Conservation (phyloP, 2,888 invertebrate species). For the Drosophila seclusa region DNA sequence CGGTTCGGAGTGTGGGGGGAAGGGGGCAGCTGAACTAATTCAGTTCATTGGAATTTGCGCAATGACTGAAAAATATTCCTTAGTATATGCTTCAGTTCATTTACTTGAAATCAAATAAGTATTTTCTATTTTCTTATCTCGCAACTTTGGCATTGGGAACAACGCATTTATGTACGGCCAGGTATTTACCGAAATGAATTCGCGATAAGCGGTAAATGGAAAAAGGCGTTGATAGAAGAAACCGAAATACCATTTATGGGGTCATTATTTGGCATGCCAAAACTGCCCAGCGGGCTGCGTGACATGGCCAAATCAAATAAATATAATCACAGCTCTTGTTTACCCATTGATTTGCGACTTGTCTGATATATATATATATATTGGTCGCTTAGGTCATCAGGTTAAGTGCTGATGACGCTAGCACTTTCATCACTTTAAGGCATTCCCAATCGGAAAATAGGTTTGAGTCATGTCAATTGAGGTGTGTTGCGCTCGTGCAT, state of each 20-base stretch:
- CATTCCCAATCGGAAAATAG: constrained; percentile 1
- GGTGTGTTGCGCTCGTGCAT: constrained; percentile 39
- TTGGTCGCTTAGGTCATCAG: constrained; percentile 63
- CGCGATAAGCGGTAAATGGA: constrained; percentile 57
- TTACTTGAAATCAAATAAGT: constrained; percentile 20
- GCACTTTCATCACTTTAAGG: constrained; percentile 5
- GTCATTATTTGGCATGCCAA: constrained; percentile 12
- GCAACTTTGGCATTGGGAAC: constrained; percentile 22
- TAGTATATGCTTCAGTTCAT: constrained; percentile 4
- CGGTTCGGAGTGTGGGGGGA: neutral
- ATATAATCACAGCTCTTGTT: constrained; percentile 28
- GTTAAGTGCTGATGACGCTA: constrained; percentile 61
- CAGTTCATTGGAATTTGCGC: constrained; percentile 12
- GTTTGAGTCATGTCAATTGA: constrained; percentile 27
- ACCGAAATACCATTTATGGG: constrained; percentile 41
- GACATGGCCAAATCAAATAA: constrained; percentile 61
- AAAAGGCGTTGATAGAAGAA: constrained; percentile 21
- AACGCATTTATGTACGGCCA: constrained; percentile 28
- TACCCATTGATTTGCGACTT: constrained; percentile 39
- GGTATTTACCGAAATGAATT: constrained; percentile 60
- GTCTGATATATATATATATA: constrained; percentile 21
- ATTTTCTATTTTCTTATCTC: constrained; percentile 34
- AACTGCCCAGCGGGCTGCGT: constrained; percentile 42
- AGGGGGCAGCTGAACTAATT: constrained; percentile 2
- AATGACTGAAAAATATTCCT: constrained; percentile 12